These are phyloP conservation scores for Sinodicranocentrus sp. DNA, from an alignment of 2,888 invertebrate genomes.

Conservation along the genomic window DNA sequence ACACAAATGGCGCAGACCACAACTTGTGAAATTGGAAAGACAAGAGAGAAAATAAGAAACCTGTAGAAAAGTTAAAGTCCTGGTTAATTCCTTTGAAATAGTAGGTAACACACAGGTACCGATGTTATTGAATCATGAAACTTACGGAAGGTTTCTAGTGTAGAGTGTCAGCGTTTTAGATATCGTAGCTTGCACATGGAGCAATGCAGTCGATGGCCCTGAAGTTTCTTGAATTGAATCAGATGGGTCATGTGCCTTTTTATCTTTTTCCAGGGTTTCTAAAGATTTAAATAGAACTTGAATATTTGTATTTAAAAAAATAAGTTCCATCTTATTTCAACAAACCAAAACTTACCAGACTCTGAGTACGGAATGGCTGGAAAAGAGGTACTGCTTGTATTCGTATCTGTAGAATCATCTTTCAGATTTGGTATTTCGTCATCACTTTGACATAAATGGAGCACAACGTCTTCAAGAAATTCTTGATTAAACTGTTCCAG, in stretches of 20 bases:
- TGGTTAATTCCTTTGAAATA: no score
- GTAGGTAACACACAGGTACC: no score
- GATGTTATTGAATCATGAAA: no score
- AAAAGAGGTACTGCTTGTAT: neutral
- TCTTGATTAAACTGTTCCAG: conserved; percentile 31
- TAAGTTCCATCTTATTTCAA: no score
- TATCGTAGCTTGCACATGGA: neutral
- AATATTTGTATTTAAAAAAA: no score
- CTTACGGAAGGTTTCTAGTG: neutral
- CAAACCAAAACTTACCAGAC: no score
- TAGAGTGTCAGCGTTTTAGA: neutral
- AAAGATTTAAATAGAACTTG: no score
- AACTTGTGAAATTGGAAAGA: conserved; percentile 6
- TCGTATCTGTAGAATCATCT: neutral
- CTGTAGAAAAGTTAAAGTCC: neutral
- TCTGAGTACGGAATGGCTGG: neutral
- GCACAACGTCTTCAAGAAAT: conserved; percentile 58
- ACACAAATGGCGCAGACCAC: neutral
- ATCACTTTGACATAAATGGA: conserved; percentile 48
- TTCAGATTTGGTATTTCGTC: neutral
- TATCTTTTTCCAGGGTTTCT: no score
- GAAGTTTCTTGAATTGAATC: no score
- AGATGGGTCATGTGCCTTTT: no score
- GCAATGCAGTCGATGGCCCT: neutral
- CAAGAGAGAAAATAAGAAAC: neutral